Evolutionary conservation across 2,113 vertebrate genomes (phyloP).

Genomic region (Cricetomys ansorgei): DNA sequence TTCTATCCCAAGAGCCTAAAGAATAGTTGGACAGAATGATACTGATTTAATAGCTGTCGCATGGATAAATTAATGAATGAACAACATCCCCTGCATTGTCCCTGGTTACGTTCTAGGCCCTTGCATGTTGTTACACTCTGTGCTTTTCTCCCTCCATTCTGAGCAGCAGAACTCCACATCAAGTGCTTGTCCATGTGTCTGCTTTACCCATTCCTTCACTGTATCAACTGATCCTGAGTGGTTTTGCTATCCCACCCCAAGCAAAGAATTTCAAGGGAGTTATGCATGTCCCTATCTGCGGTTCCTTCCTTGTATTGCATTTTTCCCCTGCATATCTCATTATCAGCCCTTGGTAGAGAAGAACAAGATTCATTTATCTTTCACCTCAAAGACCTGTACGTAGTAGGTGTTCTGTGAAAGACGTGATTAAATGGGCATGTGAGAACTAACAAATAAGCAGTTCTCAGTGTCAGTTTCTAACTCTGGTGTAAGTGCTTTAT

Average conservation of each 20-base stretch:
- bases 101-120: background rate
- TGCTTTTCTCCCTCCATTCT: background rate
- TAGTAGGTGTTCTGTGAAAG: background rate
- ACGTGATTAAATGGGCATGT: background rate
- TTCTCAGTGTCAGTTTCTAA: background rate
- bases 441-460: background rate
- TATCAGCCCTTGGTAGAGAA: background rate
- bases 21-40: background rate
- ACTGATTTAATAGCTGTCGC: background rate
- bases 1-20: background rate
- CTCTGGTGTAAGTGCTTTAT: background rate
- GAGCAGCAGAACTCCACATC: background rate
- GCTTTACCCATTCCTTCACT: background rate
- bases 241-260: background rate
- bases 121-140: background rate
- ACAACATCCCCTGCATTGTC: background rate
- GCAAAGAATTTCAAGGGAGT: background rate
- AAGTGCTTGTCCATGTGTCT: background rate
- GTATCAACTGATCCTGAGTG: background rate
- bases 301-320: background rate
- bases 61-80: background rate
- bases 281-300: background rate
- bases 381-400: background rate
- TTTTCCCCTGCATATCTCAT: background rate
- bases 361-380: background rate